A percentile compares a stretch with the other conserved stretches of the same genome.
phyloP scores from a whole-genome alignment of 2,888 invertebrate species.

The Torymus auratus region DNA sequence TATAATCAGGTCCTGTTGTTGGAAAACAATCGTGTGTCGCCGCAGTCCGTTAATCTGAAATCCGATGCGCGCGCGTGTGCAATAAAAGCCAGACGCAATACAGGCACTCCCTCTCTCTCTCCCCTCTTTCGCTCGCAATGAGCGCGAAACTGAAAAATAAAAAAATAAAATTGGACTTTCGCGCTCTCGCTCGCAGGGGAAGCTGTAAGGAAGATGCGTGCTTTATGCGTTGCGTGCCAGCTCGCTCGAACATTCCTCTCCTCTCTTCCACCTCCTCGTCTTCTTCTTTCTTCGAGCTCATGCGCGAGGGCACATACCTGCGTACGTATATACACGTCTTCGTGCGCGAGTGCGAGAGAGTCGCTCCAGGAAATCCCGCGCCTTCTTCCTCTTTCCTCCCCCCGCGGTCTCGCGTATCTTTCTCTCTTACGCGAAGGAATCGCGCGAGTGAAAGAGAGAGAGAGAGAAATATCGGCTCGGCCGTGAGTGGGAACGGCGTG shows the following conservation, averaged over 20 bases:
- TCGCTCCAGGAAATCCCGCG: slow-evolving; percentile 32
- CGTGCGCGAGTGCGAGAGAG: too few relatives aligned
- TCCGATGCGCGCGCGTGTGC: too few relatives aligned
- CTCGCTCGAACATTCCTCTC: slow-evolving; percentile 4
- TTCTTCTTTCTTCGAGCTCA: background rate
- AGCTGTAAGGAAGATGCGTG: slow-evolving; percentile 26
- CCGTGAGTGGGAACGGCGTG: background rate
- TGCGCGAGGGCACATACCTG: background rate
- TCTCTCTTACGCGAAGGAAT: background rate
- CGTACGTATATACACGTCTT: background rate
- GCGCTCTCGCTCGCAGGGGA: background rate
- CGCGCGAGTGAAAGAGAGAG: background rate
- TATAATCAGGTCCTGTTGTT: too few relatives aligned
- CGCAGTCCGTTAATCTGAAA: too few relatives aligned
- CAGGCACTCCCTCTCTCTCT: too few relatives aligned
- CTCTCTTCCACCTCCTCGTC: background rate
- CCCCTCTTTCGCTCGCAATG: too few relatives aligned
- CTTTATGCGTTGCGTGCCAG: slow-evolving; percentile 60
- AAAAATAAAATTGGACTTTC: background rate
- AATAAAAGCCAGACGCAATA: too few relatives aligned
- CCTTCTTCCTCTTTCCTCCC: background rate
- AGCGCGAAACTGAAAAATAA: background rate
- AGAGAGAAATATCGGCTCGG: slow-evolving; percentile 1
- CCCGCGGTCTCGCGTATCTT: background rate
- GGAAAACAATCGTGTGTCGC: too few relatives aligned